Percentiles rank a stretch among this genome's conserved stretches.
phyloP scores from a whole-genome alignment of 2,797 vertebrate genomes.

The Oreochromis grahami region DNA sequence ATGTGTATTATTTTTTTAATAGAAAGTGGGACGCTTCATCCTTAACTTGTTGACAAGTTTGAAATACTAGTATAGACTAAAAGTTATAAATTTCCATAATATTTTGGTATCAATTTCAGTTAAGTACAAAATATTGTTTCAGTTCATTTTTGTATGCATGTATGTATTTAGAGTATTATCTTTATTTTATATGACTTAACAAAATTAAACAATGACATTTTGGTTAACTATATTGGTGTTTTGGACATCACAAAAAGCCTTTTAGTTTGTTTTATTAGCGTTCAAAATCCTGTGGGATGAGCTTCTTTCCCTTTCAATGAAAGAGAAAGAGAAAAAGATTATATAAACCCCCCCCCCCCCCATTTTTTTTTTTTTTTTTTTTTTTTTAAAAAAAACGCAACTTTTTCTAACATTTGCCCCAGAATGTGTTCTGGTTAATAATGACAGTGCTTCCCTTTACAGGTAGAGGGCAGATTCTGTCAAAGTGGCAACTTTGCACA shows the following conservation, averaged over 20 bases:
- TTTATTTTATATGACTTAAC: neutral
- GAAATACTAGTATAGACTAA: neutral
- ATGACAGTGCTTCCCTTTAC: accelerated
- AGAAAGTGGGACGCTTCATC: neutral
- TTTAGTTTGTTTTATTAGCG: neutral
- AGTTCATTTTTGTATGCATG: neutral
- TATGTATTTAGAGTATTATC: neutral
- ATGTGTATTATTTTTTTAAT: neutral
- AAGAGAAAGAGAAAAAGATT: accelerated
- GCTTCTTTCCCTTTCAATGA: neutral
- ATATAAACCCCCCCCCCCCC: neutral
- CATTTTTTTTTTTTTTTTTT: neutral
- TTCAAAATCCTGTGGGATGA: neutral
- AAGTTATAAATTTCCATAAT: neutral
- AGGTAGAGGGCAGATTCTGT: neutral
- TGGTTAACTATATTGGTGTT: neutral
- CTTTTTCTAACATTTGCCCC: neutral
- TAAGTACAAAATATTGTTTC: neutral
- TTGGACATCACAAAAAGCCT: neutral
- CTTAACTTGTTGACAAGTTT: neutral
- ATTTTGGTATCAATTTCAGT: neutral
- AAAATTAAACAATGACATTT: neutral
- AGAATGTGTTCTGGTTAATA: neutral
- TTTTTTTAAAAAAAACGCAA: too few relatives aligned
- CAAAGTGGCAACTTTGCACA: neutral